phyloP scores from a whole-genome alignment of 2,113 vertebrate genomes.

The Psilopsiagon aurifrons region DNA sequence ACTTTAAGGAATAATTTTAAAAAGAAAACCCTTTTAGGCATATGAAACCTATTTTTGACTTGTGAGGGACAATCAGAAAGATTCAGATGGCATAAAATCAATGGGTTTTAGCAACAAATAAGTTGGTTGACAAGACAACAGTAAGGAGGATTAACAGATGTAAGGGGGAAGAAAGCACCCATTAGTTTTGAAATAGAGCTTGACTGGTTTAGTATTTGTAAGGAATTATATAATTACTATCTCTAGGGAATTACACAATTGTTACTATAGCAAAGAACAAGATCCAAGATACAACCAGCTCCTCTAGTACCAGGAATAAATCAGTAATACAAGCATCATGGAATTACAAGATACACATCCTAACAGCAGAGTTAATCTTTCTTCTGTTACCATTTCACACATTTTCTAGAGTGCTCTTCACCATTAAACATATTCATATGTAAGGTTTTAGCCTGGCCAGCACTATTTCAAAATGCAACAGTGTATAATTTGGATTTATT shows the following conservation, averaged over 20 bases:
- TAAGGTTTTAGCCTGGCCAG: neutral
- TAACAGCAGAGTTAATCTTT: neutral
- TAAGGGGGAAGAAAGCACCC: neutral
- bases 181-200: neutral
- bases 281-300: neutral
- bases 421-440: neutral
- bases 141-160: neutral
- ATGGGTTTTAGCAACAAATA: neutral
- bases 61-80: neutral
- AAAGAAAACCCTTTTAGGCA: neutral
- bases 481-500: neutral
- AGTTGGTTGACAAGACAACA: neutral
- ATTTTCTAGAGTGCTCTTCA: neutral
- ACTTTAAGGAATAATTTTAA: neutral
- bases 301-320: neutral
- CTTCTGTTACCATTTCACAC: neutral
- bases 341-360: neutral
- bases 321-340: neutral
- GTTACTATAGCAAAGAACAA: neutral
- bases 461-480: neutral
- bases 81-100: neutral
- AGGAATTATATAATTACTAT: neutral
- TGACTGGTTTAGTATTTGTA: neutral
- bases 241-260: neutral
- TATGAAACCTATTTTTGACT: neutral